Base-by-base conservation (phyloP, 2,113 vertebrate genomes). In the Menidia beryllina region DNA sequence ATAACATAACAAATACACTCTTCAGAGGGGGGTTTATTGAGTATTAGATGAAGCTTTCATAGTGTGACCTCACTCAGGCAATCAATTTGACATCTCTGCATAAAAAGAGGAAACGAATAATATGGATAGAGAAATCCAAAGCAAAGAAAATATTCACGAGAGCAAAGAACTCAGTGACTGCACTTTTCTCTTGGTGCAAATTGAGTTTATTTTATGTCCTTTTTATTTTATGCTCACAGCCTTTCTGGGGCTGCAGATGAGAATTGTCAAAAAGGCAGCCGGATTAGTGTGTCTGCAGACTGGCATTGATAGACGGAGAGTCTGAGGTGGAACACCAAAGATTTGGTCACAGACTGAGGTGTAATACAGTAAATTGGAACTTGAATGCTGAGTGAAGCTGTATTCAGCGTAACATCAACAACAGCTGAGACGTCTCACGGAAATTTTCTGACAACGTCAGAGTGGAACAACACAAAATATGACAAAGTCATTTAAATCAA, bases 21-120 rank as follows among this genome's bases (percentile, higher is more conserved):
- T 27, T 55, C 0, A 25, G 36, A 65, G 47, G 55, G n/a, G 1
- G 24, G 19, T 72, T 75, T 64, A 72, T 54, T 58, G 20, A 57
- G 54, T 30, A 15, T 2, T 25, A 17, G 7, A 19, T 52, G 13
- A 52, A 52, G n/a, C 36, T 25, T 69, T n/a, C 15, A 52, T 69
- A 24, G 36, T 15, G 14, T 34, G 15, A 54, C 23, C 0, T 34
- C 11, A 2, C 15, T 61, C 41, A 73, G 59, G 47, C 64, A 77
- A 26, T 38, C 23, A 63, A 27, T 43, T 13, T 71, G 30, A 69
- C 24, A 65, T 52, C 9, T 41, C 50, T 1, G 24, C 2, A 50
- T 38, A 24, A 54, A 39, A 47, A 24, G 19, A 15, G 8, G 2
- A 25, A 21, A 49, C 8, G n/a, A 43, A 66, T 26, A 26, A 17